phyloP scores from a whole-genome alignment of 2,797 vertebrate genomes.

The Malurus leucopterus region DNA sequence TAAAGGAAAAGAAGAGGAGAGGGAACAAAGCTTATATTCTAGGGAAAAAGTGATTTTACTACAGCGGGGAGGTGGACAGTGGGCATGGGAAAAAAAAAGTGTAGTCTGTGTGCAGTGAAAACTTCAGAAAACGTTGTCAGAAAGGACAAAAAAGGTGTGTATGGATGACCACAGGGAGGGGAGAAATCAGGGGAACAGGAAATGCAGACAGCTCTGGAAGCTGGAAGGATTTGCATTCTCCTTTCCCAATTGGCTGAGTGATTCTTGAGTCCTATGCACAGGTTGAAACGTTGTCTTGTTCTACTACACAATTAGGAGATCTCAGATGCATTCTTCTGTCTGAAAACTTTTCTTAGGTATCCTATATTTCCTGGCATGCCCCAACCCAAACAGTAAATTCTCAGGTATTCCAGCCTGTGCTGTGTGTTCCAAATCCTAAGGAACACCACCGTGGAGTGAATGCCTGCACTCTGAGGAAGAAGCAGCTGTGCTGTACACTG shows the following conservation, averaged over 20 bases:
- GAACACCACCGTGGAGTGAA: neutral
- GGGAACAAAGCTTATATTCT: neutral
- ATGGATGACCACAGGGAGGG: neutral
- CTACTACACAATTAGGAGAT: neutral
- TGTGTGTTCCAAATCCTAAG: neutral
- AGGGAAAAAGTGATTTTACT: neutral
- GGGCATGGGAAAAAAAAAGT: neutral
- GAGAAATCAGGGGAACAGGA: neutral
- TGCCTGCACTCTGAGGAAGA: neutral
- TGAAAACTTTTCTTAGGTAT: neutral
- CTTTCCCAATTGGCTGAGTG: neutral
- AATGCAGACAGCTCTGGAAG: neutral
- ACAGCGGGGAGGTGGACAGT: neutral
- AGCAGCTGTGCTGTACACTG: neutral
- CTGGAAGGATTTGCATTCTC: neutral
- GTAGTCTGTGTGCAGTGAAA: neutral
- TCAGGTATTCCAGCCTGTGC: no score
- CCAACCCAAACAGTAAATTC: no score
- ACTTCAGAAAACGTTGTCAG: neutral
- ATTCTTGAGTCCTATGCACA: rapidly evolving
- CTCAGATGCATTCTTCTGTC: neutral
- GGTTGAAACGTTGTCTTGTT: neutral
- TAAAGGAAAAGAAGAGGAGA: rapidly evolving
- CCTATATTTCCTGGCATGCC: neutral
- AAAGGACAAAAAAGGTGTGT: neutral